A percentile compares a stretch with the other conserved stretches of the same genome.
Evolutionary conservation across 2,888 invertebrate genomes (phyloP).

Genomic region (Brachyptera putata): DNA sequence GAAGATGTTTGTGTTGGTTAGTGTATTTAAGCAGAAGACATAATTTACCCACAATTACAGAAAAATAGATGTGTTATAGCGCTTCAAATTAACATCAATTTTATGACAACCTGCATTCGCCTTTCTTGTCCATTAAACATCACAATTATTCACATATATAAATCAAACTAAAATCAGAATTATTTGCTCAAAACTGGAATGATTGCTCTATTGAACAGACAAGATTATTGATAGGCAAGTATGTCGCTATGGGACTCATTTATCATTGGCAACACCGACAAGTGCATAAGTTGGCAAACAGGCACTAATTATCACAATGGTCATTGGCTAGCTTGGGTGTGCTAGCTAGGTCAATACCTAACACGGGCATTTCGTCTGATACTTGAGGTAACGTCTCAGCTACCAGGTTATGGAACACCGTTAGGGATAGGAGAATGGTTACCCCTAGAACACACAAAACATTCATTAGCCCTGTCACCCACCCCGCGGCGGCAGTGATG

Average conservation of each 20-base stretch:
- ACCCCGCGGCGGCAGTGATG: slow-evolving; percentile 4
- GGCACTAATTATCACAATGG: slow-evolving; percentile 6
- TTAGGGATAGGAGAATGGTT: slow-evolving; percentile 54
- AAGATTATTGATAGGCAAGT: not conserved
- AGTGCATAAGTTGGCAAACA: slow-evolving; percentile 12
- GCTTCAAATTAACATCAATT: not conserved
- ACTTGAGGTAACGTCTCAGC: slow-evolving; percentile 55
- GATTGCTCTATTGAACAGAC: too few species aligned
- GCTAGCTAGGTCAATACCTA: slow-evolving; percentile 44
- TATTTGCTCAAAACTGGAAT: too few species aligned
- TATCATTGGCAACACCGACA: not conserved
- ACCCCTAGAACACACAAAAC: slow-evolving; percentile 47
- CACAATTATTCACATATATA: too few species aligned
- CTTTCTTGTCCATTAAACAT: not conserved
- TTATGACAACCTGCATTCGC: not conserved
- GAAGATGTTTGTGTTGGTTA: not conserved
- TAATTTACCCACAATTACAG: slow-evolving; percentile 2
- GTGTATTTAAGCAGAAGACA: slow-evolving; percentile 3
- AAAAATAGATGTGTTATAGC: not conserved
- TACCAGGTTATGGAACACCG: slow-evolving; percentile 54
- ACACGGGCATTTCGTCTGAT: slow-evolving; percentile 50
- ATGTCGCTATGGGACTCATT: not conserved
- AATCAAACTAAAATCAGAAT: too few species aligned
- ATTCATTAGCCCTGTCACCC: slow-evolving; percentile 29
- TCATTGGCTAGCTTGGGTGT: too few species aligned